Percentiles rank a stretch among this genome's conserved stretches.
Evolutionary conservation across 2,888 invertebrate species (phyloP).

Genomic region (Pemphredon lugubris): DNA sequence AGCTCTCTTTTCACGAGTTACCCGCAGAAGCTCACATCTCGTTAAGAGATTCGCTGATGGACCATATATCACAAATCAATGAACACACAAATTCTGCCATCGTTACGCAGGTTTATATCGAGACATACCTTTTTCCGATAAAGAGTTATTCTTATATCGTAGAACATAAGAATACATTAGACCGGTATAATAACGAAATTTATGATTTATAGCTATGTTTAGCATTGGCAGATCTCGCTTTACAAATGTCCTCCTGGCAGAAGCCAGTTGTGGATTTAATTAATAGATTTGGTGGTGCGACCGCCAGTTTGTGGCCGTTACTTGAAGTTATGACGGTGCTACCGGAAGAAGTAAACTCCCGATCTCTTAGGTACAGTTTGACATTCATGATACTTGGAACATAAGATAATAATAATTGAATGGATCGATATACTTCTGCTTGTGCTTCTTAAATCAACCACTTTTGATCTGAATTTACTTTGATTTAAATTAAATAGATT

Average conservation of each 20-base stretch:
- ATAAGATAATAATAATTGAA: too few relatives aligned
- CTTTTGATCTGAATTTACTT: slow-evolving; percentile 2
- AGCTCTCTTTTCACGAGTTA: slow-evolving; percentile 94
- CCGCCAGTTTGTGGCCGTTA: slow-evolving; percentile 89
- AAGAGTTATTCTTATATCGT: background rate
- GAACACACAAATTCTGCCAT: slow-evolving; percentile 91
- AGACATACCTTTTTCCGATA: background rate
- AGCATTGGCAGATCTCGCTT: slow-evolving; percentile 95
- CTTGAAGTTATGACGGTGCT: slow-evolving; percentile 96
- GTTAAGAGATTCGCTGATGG: slow-evolving; percentile 93
- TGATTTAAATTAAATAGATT: slow-evolving; percentile 80
- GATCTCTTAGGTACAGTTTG: slow-evolving; percentile 83
- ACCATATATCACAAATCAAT: slow-evolving; percentile 91
- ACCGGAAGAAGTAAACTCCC: slow-evolving; percentile 96
- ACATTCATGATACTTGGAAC: too few relatives aligned
- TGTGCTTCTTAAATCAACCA: background rate
- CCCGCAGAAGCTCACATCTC: slow-evolving; percentile 92
- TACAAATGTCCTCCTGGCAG: slow-evolving; percentile 97
- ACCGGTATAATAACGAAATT: slow-evolving; percentile 1
- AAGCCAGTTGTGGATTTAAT: slow-evolving; percentile 93
- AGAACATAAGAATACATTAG: too few relatives aligned
- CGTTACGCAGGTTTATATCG: slow-evolving; percentile 88
- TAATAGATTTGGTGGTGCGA: slow-evolving; percentile 86
- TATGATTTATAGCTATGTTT: slow-evolving; percentile 86
- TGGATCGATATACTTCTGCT: background rate